A percentile compares a stretch with the other conserved stretches of the same genome.
These are phyloP conservation scores for Passerina amoena DNA, from an alignment of 2,113 vertebrate species.

Conservation along the genomic window DNA sequence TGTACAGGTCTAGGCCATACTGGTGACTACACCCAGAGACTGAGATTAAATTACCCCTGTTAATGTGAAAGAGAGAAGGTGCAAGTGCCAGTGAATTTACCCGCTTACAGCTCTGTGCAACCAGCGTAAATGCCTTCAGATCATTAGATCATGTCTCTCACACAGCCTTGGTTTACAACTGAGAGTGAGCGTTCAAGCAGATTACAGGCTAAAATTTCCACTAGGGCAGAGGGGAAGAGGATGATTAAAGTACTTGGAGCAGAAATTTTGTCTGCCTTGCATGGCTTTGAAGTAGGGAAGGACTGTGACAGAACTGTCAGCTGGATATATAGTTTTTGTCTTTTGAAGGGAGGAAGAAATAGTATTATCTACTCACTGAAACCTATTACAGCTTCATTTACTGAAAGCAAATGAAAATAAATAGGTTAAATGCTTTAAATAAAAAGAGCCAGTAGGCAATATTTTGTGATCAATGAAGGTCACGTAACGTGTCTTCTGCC, in stretches of 20 bases:
- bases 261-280: neutral
- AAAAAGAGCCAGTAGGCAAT: neutral
- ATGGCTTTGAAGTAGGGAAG: neutral
- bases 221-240: neutral
- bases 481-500: neutral
- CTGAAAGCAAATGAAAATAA: neutral
- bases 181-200: neutral
- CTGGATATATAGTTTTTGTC: neutral
- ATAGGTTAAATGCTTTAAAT: neutral
- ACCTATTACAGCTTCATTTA: neutral
- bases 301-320: neutral
- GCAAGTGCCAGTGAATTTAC: neutral
- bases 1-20: neutral
- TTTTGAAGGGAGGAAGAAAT: neutral
- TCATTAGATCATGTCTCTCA: neutral
- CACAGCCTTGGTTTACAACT: neutral
- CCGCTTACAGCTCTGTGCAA: fast-evolving
- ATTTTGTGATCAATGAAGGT: neutral
- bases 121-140: neutral
- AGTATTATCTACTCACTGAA: neutral
- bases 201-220: neutral
- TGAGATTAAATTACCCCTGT: neutral
- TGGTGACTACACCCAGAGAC: neutral
- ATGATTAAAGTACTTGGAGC: neutral
- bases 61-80: neutral